Base-by-base conservation (phyloP, 2,888 invertebrate genomes). In the Diachrysia chrysitis region DNA sequence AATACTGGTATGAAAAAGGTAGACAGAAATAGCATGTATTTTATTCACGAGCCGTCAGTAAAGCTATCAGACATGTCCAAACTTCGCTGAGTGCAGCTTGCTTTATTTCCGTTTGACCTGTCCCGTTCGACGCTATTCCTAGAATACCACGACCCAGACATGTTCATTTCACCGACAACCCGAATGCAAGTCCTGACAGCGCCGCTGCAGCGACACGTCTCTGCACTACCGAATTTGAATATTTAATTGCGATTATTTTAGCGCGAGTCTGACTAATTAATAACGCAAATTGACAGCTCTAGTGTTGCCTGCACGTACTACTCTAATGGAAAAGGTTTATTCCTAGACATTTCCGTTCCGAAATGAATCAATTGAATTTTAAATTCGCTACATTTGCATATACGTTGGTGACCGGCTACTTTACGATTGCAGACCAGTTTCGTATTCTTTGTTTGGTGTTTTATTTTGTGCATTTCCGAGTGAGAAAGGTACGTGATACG, bases 31-130 rank as follows among this genome's bases (percentile, higher is more conserved):
- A 87, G 87, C 84, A 79, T 89, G 86, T 92, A 92, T 92, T 92
- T 93, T 92, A 93, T 93, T 93, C 93, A 93, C 84, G 85, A 91
- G 89, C 90, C 88, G 89, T 89, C 90, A 88, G 89, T 86, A 85
- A 86, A 90, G 89, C 92, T 91, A 92, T 92, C 91, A 92, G 93
- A 92, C 92, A 91, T 91, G 94, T 93, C 92, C 91, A 92, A 94
- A 94, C 88, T 94, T 91, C 85, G 89, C 86, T 90, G 92, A 93
- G 92, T 92, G 92, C 92, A 92, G 92, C 87, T 87, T 89, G 92
- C 91, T 93, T 93, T 94, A 94, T 94, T 94, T 94, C 93, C 93
- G 93, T 93, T 93, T 90, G 94, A 94, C 91, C 93, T 90, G 93
- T 91, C 92, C 87, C 90, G 91, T 89, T 92, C 90, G 90, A 92